Base-by-base conservation (phyloP, 2,113 vertebrate genomes). In the Micronycteris hirsuta region DNA sequence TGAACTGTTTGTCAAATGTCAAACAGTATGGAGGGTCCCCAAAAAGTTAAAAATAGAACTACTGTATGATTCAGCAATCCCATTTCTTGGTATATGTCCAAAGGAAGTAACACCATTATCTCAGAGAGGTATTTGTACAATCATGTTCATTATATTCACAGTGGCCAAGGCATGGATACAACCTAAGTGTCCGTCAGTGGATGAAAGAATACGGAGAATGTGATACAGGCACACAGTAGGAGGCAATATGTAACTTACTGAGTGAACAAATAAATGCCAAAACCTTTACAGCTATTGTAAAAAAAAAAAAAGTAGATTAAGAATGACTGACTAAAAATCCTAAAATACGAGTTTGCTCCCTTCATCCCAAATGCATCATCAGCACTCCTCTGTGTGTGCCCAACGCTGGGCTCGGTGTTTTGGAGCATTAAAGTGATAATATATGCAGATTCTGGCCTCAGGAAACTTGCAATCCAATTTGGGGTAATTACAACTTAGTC, bases 191-290 rank as follows among this genome's bases (percentile, higher is more conserved):
- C 6, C 73, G 20, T 26, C 14, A 4, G 16, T 16, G 74, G 41
- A 41, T 24, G 31, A 78, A 49, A 20, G 38, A 65, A 70, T 78
- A 41, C 41, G 77, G 17, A 68, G 85, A 58, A 47, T 8, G 3
- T 49, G 20, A 58, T 28, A 41, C 31, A 49, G 71, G 13, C 2
- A 85, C 65, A 95, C 0, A 43, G 7, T 47, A 63, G 54, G 38
- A 77, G 56, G 86, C 33, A 24, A 89, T 95, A 76, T 36, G 14
- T 16, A 93, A 78, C 17, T 74, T 67, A 4, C 11, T 74, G 61
- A 83, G 65, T 49, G 20, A 26, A 80, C 41, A 52, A 86, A 6
- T 43, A 95, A 93, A 49, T 54, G 56, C 67, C 96, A 96, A 96
- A 91, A 88, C 70, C 89, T 93, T 96, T 67, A 89, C 13, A 78